Evolutionary conservation across 1,140 invertebrate species (phyloP).

Genomic region (Brachionus paranguensis): DNA sequence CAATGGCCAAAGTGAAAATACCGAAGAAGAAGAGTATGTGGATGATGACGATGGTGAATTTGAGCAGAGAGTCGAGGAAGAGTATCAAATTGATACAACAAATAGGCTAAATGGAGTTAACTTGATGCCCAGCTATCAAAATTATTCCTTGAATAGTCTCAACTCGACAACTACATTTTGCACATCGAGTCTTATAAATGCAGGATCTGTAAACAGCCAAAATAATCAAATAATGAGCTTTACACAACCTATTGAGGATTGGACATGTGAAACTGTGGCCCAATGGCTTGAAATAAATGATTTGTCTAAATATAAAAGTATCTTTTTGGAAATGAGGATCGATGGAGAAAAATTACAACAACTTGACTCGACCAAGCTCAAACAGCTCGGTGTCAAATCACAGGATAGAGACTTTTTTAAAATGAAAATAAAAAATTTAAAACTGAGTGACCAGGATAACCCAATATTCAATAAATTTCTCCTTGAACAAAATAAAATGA

Average conservation of each 20-base stretch:
- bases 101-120: not conserved
- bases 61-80: not conserved
- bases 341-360: conserved; percentile 23
- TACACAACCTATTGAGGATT: conserved; percentile 26
- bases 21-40: not conserved
- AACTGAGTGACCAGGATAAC: not conserved
- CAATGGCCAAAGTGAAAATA: not conserved
- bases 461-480: conserved; percentile 10
- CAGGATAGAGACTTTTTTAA: conserved; percentile 12
- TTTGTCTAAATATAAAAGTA: not conserved
- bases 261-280: not conserved
- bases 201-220: not conserved
- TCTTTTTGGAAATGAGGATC: not conserved
- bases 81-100: conserved; percentile 4
- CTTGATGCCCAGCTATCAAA: not conserved
- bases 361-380: not conserved
- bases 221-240: conserved; percentile 4
- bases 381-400: not conserved
- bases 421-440: conserved; percentile 20
- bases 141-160: not conserved
- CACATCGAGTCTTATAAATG: not conserved
- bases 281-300: conserved; percentile 34
- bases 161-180: not conserved
- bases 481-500: conserved; percentile 7
- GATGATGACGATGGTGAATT: not conserved